Base-by-base conservation (phyloP, 2,797 vertebrate species). In the Sphenopsis melanotis region DNA sequence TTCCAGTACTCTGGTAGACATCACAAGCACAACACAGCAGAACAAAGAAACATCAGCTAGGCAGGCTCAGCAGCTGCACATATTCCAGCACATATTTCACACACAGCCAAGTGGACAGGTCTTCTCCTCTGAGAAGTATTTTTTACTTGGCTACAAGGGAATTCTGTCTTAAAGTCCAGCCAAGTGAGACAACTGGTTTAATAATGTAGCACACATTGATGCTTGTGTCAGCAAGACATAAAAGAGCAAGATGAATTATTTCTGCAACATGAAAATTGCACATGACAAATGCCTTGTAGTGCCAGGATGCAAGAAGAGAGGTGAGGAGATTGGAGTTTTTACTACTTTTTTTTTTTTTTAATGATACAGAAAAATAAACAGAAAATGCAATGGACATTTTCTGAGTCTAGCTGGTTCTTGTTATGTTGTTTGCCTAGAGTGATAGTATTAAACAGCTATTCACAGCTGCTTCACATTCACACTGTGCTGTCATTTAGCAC, bases 101-200 rank as follows among this genome's bases (percentile, higher is more conserved):
- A 87, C 29, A 37, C 47, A 90, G 44, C 15, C 52, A 79, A 77
- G 15, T 26, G 46, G 76, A 75, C 55, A 72, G 39, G n/a, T 79
- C 63, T 86, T 83, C 39, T 47, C 29, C 57, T 93, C 70, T 56
- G 82, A 90, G 65, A 94, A 81, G 32, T 60, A 78, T 83, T 92
- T 95, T 95, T 91, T 39, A 72, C 37, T 59, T 64, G 44, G 37
- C 37, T 93, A 56, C 61, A 75, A 68, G 63, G 52, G 53, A 92
- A 89, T 93, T 89, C 64, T 80, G 34, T 74, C 71, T 57, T 91
- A 65, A 79, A 66, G 55, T 70, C 76, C 79, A 91, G 47, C 52
- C 87, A 90, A 76, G 66, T 96, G 81, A 87, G 76, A 89, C 60
- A 89, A 65, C 63, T 49, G 52, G 23, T 86, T 95, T 92, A 96